Evolutionary conservation across 2,888 invertebrate species (phyloP).

Genomic region (Parnassius apollo): DNA sequence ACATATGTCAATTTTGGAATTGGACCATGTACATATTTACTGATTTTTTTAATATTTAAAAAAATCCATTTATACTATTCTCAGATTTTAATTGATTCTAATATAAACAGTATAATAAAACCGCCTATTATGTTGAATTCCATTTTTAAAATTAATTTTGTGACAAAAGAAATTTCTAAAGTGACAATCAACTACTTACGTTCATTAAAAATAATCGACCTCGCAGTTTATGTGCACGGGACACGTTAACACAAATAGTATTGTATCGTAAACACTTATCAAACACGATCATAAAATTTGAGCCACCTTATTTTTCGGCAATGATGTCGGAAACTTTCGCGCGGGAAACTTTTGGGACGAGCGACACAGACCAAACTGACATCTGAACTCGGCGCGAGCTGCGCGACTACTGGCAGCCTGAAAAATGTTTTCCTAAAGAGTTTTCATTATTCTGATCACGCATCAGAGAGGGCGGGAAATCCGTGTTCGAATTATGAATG

Average conservation of each 20-base stretch:
- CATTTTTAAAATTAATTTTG: too few relatives aligned
- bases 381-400: slow-evolving; percentile 47
- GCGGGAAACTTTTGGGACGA: slow-evolving; percentile 53
- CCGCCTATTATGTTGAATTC: too few relatives aligned
- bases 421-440: slow-evolving; percentile 44
- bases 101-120: too few relatives aligned
- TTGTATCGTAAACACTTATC: slow-evolving; percentile 42
- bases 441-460: slow-evolving; percentile 58
- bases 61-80: too few relatives aligned
- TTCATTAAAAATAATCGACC: slow-evolving; percentile 32
- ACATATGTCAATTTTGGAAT: neutral
- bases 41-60: neutral
- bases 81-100: too few relatives aligned
- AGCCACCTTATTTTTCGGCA: slow-evolving; percentile 21
- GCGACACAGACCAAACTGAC: slow-evolving; percentile 35
- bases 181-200: slow-evolving; percentile 11
- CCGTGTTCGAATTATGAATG: slow-evolving; percentile 49
- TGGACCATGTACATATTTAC: neutral
- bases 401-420: slow-evolving; percentile 53
- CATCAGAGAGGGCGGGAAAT: slow-evolving; percentile 52
- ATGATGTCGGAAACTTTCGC: slow-evolving; percentile 48
- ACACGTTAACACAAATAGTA: slow-evolving; percentile 42
- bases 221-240: slow-evolving; percentile 33
- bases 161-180: neutral
- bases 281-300: slow-evolving; percentile 40